These are phyloP conservation scores for Trichechus manatus DNA, from an alignment of 2,113 vertebrate species.

Conservation along the genomic window DNA sequence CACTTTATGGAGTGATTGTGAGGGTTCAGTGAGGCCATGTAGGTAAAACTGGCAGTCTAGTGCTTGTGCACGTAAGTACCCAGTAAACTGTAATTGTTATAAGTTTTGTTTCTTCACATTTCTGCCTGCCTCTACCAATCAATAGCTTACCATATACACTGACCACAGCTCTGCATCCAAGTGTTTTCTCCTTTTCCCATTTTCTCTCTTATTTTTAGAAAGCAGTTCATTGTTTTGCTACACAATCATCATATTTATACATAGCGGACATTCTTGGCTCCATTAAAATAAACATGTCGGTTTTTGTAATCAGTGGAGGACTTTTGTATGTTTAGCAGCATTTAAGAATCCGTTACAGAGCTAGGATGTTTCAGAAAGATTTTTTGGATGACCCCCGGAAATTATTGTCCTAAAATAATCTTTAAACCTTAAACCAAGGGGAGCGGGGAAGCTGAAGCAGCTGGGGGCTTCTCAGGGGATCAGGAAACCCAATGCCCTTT, in stretches of 20 bases:
- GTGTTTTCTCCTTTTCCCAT: neutral
- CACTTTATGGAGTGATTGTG: neutral
- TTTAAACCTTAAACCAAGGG: too few species aligned
- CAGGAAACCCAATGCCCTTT: neutral
- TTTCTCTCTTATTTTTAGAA: neutral
- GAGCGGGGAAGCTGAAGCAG: neutral
- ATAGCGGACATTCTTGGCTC: neutral
- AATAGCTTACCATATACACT: neutral
- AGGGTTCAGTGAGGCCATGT: neutral
- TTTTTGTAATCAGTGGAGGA: neutral
- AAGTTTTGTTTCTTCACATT: neutral
- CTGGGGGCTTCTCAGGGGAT: neutral
- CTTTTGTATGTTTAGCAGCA: neutral
- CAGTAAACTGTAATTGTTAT: neutral
- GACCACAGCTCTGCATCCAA: neutral
- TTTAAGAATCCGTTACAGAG: neutral
- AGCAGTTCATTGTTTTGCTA: neutral
- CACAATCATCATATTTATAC: neutral
- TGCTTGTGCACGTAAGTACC: neutral
- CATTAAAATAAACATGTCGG: neutral
- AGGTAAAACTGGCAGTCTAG: neutral
- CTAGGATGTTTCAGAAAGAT: neutral
- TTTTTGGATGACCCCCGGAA: too few species aligned
- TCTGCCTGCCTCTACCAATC: neutral
- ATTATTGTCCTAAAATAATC: too few species aligned